These are phyloP conservation scores for Prosopocoilus inquinatus DNA, from an alignment of 2,888 invertebrate species.

Conservation along the genomic window DNA sequence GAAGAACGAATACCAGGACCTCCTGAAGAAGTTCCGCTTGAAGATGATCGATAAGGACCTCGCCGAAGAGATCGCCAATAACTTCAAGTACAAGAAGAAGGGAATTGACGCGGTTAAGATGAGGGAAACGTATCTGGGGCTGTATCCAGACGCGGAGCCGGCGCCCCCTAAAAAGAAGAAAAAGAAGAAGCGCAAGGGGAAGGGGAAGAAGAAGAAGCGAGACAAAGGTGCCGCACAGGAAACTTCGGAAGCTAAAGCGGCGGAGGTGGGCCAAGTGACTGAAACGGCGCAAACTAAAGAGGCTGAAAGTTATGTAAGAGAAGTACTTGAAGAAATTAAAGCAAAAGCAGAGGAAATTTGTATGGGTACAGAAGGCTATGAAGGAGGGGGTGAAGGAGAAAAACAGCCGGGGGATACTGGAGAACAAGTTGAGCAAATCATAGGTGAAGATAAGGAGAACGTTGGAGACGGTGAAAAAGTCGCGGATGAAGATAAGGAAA, in stretches of 20 bases:
- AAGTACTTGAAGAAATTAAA: too few relatives aligned
- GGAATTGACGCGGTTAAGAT: constrained; percentile 44
- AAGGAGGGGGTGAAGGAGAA: background rate
- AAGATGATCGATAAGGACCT: constrained; percentile 42
- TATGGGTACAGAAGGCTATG: too few relatives aligned
- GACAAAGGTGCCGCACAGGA: background rate
- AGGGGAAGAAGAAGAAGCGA: constrained; percentile 25
- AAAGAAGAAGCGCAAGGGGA: constrained; percentile 31
- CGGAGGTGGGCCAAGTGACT: background rate
- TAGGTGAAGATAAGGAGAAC: background rate
- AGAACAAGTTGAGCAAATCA: background rate
- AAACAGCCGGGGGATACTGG: background rate
- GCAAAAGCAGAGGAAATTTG: too few relatives aligned
- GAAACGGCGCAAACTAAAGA: too few relatives aligned
- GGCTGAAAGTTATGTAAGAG: too few relatives aligned
- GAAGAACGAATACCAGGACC: constrained; percentile 40
- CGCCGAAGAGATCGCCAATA: constrained; percentile 37
- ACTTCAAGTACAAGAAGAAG: constrained; percentile 44
- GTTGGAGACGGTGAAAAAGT: background rate
- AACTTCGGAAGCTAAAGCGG: background rate
- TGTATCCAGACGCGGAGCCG: constrained; percentile 49
- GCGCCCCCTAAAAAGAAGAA: constrained; percentile 39
- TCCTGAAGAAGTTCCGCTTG: constrained; percentile 41
- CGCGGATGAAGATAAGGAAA: background rate
- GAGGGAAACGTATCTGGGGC: constrained; percentile 46